Conservation (phyloP, 2,888 invertebrate genomes). For the Microchrysa polita region DNA sequence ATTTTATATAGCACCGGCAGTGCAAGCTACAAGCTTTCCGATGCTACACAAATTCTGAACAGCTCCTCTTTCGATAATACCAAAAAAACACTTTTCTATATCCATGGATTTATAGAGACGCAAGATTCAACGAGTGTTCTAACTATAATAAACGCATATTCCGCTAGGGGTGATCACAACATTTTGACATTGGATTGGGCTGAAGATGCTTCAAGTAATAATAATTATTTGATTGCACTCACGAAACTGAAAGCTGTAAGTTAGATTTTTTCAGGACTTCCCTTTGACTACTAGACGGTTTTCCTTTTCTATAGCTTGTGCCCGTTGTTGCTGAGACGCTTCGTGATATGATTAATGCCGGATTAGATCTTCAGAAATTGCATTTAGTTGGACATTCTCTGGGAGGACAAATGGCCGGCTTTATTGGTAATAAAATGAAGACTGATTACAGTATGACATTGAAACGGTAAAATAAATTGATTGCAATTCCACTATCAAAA, state of each 20-base stretch:
- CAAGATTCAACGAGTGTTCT: slow-evolving; percentile 69
- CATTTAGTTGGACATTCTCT: slow-evolving; percentile 53
- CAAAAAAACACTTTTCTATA: slow-evolving; percentile 67
- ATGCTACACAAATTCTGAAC: background rate
- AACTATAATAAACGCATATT: slow-evolving; percentile 62
- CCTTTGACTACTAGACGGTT: no score
- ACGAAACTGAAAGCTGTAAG: slow-evolving; percentile 59
- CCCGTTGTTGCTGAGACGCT: slow-evolving; percentile 58
- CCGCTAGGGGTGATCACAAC: slow-evolving; percentile 59
- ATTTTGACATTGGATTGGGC: slow-evolving; percentile 62
- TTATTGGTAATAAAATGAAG: slow-evolving; percentile 49
- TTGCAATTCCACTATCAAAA: background rate
- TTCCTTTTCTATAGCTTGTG: slow-evolving; percentile 57
- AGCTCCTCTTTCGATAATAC: background rate
- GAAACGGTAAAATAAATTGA: slow-evolving; percentile 43
- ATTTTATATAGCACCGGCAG: background rate
- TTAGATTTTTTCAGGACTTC: background rate
- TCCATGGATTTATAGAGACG: slow-evolving; percentile 71
- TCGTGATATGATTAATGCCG: slow-evolving; percentile 51
- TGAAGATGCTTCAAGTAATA: slow-evolving; percentile 61
- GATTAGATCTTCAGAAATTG: slow-evolving; percentile 49
- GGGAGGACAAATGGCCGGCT: slow-evolving; percentile 51
- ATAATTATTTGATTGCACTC: slow-evolving; percentile 62
- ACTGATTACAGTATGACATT: slow-evolving; percentile 47
- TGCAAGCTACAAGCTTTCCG: background rate